Percentiles rank a stretch among this genome's conserved stretches.
Conservation (phyloP, 23 tunicate species). For the Styela plicata region DNA sequence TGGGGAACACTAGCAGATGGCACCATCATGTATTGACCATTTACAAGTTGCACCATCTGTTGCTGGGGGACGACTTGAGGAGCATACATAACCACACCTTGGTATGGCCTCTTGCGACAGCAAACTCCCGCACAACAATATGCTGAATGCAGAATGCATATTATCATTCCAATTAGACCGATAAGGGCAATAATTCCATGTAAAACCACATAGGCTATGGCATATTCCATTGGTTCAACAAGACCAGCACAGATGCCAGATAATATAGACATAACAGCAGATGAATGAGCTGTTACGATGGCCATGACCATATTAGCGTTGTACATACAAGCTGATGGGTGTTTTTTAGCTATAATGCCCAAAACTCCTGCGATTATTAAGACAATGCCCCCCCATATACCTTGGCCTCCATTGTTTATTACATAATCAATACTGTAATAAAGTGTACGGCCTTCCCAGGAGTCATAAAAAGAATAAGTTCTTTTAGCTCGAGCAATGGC, state of each 20-base stretch:
- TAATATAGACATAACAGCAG: not conserved
- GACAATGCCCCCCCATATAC: not conserved
- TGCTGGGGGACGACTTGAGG: not conserved
- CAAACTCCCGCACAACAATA: not conserved
- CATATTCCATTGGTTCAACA: not conserved
- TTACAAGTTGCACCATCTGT: conserved; percentile 13
- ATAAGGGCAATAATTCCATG: not conserved
- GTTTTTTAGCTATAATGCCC: not conserved
- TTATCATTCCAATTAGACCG: not conserved
- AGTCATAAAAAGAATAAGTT: not conserved
- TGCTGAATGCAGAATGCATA: not conserved
- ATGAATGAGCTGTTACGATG: not conserved
- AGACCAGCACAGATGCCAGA: not conserved
- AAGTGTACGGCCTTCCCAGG: not conserved
- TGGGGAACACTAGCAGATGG: not conserved
- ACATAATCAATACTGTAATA: not conserved
- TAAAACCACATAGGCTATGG: not conserved
- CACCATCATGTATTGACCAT: conserved; percentile 17
- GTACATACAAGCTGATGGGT: not conserved
- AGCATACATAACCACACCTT: too few species aligned
- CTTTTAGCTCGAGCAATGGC: not conserved
- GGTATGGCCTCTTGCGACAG: not conserved
- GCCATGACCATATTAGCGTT: not conserved
- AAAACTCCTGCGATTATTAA: not conserved
- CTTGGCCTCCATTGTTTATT: not conserved